Evolutionary conservation across 1,140 invertebrate species (phyloP), one percentile per base, ranked within the genome.

Genomic region (Drosophila serrata): DNA sequence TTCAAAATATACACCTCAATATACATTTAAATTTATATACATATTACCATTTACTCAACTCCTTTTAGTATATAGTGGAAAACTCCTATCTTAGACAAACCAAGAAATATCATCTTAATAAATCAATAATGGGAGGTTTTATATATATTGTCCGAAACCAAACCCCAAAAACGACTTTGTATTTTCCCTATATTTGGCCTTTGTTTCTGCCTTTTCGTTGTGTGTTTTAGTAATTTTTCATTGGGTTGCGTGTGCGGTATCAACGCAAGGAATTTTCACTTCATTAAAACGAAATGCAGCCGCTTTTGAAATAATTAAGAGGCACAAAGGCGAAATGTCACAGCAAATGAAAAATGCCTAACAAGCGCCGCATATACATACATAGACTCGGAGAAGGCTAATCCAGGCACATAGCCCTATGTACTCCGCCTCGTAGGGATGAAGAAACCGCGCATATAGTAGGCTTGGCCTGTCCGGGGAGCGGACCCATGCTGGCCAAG

Each of bases 261-360:
- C 90, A 80, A 72, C 69, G 49, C 70, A 74, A 91, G 67, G 90
- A 91, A 90, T 91, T 91, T 91, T 91, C 90, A 91, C 90, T 91
- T 91, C 90, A 91, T 91, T 91, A 91, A 91, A 91, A 88, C 79
- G 81, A 91, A 76, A 91, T 91, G 88, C 88, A 85, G 75, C 72
- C 82, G 82, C 84, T 85, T 90, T 90, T 80, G 87, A 90, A 90
- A 87, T 90, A 91, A 91, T 81, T 84, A 91, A 91, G 88, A 86
- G 78, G 78, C 82, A 91, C 80, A 87, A 91, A 91, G 82, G 82
- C 82, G 68, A 82, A 90, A 90, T 90, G 86, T 86, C 86, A 82
- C 79, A 81, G 75, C 79, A 65, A 90, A 91, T 87, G 82, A 91
- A 91, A 91, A 91, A 91, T 91, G 80, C 75, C 84, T 84, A 84